Evolutionary conservation across 2,888 invertebrate genomes (phyloP).

Genomic region (Cotesia congregata): DNA sequence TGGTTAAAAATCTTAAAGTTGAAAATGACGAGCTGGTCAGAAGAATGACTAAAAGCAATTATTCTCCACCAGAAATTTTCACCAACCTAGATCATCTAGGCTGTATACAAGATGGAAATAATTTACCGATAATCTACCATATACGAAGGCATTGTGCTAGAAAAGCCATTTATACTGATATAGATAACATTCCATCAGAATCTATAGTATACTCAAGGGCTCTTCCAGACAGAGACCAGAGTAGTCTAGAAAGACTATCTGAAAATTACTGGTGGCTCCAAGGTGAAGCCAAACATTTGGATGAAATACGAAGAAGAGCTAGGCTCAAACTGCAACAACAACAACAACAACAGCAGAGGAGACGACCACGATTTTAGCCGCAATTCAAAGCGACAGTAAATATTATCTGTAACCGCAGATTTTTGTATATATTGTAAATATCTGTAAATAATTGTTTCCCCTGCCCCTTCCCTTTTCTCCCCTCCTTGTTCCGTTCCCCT

Average conservation of each 20-base stretch:
- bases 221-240: neutral
- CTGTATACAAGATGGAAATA: constrained; percentile 25
- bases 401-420: too few species aligned
- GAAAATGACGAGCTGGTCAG: neutral
- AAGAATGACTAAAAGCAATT: constrained; percentile 29
- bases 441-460: too few species aligned
- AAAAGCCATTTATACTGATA: constrained; percentile 8
- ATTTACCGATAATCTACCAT: constrained; percentile 30
- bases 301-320: neutral
- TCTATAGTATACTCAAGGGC: neutral
- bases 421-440: too few species aligned
- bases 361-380: neutral
- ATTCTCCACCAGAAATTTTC: constrained; percentile 21
- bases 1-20: too few species aligned
- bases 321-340: neutral
- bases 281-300: neutral
- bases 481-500: too few species aligned
- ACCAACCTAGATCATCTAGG: constrained; percentile 24
- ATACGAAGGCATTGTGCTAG: constrained; percentile 14
- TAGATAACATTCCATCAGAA: neutral
- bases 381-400: too few species aligned
- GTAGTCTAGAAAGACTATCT: neutral
- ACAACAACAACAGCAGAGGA: neutral
- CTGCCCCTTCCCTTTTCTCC: too few species aligned
- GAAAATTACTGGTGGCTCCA: neutral